phyloP scores from a whole-genome alignment of 2,113 vertebrate species.

The Trematocara nigrifrons region DNA sequence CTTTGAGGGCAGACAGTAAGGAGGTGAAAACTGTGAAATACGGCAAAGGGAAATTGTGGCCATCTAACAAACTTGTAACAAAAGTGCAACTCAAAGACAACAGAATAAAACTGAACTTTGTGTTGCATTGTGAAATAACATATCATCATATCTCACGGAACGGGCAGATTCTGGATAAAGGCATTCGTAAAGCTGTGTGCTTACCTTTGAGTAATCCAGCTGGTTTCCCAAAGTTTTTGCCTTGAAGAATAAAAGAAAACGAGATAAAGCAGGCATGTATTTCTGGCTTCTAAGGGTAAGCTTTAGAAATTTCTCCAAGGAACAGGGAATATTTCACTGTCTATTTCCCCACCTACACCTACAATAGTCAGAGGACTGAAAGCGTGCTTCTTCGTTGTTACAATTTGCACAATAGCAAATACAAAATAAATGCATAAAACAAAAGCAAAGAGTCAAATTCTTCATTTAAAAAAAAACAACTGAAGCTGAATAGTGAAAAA shows the following conservation, averaged over 20 bases:
- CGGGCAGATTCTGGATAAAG: not conserved
- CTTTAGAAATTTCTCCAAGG: not conserved
- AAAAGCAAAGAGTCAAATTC: not conserved
- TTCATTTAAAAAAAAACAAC: not conserved
- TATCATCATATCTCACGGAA: not conserved
- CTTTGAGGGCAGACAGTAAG: not conserved
- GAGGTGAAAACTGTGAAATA: not conserved
- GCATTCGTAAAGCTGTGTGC: not conserved
- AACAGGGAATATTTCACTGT: not conserved
- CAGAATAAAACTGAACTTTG: not conserved
- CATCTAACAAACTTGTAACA: not conserved
- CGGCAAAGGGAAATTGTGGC: not conserved
- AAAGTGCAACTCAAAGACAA: not conserved
- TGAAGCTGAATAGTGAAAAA: not conserved
- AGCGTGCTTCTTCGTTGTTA: not conserved
- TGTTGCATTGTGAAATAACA: not conserved
- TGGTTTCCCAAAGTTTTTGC: slow-evolving; percentile 78
- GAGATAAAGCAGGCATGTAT: not conserved
- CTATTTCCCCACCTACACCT: not conserved
- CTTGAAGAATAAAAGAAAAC: slow-evolving; percentile 63
- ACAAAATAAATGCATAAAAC: not conserved
- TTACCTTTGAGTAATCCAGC: slow-evolving; percentile 85
- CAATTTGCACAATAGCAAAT: not conserved
- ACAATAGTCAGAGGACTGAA: not conserved
- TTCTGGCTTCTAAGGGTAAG: not conserved